These are phyloP conservation scores for Allygus modestus DNA, from an alignment of 2,888 invertebrate species.

Conservation along the genomic window DNA sequence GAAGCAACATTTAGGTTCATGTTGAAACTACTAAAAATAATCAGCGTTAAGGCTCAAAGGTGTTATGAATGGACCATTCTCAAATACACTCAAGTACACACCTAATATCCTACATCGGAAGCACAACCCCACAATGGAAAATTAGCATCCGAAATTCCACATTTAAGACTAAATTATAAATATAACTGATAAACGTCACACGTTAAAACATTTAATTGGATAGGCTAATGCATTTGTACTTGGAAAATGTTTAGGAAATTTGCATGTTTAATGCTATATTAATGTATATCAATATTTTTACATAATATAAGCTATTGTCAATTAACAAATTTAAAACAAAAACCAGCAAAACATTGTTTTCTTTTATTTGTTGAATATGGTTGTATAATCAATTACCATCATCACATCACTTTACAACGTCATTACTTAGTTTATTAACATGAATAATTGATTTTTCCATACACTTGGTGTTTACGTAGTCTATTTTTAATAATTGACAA, in stretches of 20 bases:
- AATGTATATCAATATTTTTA: too few relatives aligned
- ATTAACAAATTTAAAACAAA: too few relatives aligned
- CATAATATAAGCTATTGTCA: too few relatives aligned
- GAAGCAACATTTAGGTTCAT: neutral
- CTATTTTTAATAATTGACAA: too few relatives aligned
- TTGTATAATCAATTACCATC: too few relatives aligned
- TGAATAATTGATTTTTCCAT: too few relatives aligned
- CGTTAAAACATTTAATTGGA: neutral
- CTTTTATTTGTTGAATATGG: too few relatives aligned
- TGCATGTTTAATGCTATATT: neutral
- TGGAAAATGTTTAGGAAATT: slow-evolving; percentile 17
- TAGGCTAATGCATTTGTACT: slow-evolving; percentile 45
- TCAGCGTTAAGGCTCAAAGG: slow-evolving; percentile 16
- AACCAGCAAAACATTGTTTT: too few relatives aligned
- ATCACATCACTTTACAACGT: too few relatives aligned
- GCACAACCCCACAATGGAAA: neutral
- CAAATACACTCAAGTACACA: slow-evolving; percentile 8
- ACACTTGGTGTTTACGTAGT: too few relatives aligned
- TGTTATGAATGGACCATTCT: slow-evolving; percentile 27
- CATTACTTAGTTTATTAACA: too few relatives aligned
- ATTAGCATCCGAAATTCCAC: neutral
- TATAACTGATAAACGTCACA: neutral
- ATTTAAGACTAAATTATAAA: neutral
- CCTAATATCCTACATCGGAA: neutral
- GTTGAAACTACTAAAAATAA: neutral